These are phyloP conservation scores for Limosa lapponica DNA, from an alignment of 2,797 vertebrate genomes.

Conservation along the genomic window DNA sequence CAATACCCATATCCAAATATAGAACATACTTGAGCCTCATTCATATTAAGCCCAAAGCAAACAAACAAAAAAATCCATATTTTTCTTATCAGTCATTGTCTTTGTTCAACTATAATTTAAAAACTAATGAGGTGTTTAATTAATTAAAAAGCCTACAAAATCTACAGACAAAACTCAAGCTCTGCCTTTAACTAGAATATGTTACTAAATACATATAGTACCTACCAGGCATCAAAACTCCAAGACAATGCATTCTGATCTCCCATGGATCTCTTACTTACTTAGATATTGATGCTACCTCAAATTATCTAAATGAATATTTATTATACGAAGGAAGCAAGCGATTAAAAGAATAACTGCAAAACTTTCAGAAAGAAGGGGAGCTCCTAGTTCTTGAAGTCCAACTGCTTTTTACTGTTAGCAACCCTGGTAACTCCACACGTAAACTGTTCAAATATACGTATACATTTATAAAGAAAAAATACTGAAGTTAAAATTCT, in stretches of 20 bases:
- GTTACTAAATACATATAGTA: background rate
- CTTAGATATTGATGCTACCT: background rate
- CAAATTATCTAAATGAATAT: background rate
- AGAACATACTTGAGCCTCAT: background rate
- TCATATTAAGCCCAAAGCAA: background rate
- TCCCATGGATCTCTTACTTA: background rate
- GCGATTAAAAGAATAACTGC: background rate
- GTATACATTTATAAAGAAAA: background rate
- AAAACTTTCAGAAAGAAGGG: background rate
- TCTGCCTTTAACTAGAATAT: background rate
- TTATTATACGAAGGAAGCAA: background rate
- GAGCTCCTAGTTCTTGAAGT: background rate
- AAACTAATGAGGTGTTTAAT: constrained; percentile 3
- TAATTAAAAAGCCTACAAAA: background rate
- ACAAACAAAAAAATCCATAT: background rate
- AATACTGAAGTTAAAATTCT: background rate
- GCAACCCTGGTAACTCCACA: background rate
- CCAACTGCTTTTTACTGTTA: background rate
- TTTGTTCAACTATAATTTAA: background rate
- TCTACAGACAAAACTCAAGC: background rate
- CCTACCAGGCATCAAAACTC: background rate
- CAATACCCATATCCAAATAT: background rate
- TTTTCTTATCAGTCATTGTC: background rate
- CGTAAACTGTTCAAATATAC: background rate
- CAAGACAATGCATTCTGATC: background rate